These are phyloP conservation scores for Halictus quadricinctus DNA, from an alignment of 2,888 invertebrate species.

Conservation along the genomic window DNA sequence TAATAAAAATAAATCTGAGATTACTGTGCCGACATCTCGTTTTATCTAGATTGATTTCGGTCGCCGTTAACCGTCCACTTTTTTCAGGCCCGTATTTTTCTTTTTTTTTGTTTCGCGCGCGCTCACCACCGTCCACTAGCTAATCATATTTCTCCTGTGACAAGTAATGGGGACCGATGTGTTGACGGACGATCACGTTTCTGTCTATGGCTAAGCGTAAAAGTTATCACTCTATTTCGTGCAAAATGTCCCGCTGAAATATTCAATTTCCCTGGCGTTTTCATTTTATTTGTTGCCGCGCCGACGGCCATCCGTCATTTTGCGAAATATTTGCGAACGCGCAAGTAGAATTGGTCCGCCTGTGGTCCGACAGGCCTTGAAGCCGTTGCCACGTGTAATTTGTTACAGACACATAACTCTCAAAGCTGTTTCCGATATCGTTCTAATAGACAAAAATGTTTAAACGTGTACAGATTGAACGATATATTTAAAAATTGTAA, in stretches of 20 bases:
- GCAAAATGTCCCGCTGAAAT: neutral
- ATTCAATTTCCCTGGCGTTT: neutral
- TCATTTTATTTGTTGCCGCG: neutral
- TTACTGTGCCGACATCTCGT: slow-evolving; percentile 34
- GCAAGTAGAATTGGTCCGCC: neutral
- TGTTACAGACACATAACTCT: neutral
- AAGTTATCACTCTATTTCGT: neutral
- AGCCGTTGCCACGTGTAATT: neutral
- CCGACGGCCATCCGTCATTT: too few species aligned
- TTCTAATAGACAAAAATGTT: neutral
- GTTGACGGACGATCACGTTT: neutral
- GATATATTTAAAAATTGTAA: too few species aligned
- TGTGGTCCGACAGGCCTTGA: neutral
- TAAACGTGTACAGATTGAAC: too few species aligned
- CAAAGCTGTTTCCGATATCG: neutral
- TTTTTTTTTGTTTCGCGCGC: neutral
- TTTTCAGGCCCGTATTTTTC: neutral
- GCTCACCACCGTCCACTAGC: slow-evolving; percentile 11
- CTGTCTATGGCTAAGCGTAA: neutral
- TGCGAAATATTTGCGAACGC: neutral
- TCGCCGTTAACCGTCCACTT: slow-evolving; percentile 20
- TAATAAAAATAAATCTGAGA: slow-evolving; percentile 60
- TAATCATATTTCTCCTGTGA: neutral
- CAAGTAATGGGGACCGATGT: slow-evolving; percentile 29
- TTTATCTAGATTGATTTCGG: slow-evolving; percentile 50